Evolutionary conservation across 2,113 vertebrate species (phyloP).

Genomic region (Anolis sagrei): DNA sequence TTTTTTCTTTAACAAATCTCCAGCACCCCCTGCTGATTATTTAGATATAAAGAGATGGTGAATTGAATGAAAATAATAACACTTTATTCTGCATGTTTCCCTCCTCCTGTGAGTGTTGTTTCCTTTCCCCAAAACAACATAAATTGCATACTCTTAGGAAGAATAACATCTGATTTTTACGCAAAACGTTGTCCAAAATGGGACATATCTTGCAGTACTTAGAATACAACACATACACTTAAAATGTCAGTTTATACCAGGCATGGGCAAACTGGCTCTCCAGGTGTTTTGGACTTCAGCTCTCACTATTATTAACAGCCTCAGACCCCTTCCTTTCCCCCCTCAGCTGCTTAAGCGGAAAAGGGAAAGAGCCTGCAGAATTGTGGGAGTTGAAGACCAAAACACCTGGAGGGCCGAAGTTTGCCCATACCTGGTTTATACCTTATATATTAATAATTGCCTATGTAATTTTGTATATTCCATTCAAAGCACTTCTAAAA

Average conservation of each 20-base stretch:
- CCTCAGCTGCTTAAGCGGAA: no score
- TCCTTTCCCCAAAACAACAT: not conserved
- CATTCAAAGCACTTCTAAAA: not conserved
- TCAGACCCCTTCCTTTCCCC: no score
- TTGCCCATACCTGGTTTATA: not conserved
- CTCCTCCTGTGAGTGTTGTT: not conserved
- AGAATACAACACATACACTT: not conserved
- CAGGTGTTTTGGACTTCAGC: no score
- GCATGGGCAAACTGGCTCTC: no score
- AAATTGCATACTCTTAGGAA: not conserved
- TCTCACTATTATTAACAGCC: no score
- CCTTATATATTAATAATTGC: not conserved
- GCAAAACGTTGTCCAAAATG: not conserved
- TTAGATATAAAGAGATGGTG: not conserved
- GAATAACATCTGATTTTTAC: not conserved
- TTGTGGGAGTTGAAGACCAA: no score
- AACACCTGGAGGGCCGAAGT: no score
- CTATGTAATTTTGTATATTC: not conserved
- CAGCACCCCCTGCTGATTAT: not conserved
- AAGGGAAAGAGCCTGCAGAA: no score
- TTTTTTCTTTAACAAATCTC: not conserved
- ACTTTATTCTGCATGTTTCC: not conserved
- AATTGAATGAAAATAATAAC: constrained; percentile 15
- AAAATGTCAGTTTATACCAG: not conserved
- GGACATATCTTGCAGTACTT: not conserved